A percentile compares a stretch with the other conserved stretches of the same genome.
Evolutionary conservation across 2,797 vertebrate species (phyloP).

Genomic region (Lepilemur septentrionalis): DNA sequence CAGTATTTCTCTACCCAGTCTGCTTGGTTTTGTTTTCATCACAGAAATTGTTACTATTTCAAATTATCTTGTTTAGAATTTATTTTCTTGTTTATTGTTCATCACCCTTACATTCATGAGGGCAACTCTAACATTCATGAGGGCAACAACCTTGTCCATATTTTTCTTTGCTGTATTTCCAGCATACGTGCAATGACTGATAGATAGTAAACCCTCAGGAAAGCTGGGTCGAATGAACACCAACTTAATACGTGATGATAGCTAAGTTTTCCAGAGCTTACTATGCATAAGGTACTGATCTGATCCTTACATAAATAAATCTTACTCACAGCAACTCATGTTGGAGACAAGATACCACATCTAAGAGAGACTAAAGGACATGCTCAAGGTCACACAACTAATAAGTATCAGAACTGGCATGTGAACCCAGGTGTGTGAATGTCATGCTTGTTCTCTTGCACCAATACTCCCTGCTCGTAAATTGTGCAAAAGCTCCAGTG

Average conservation of each 20-base stretch:
- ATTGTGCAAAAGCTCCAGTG: background rate
- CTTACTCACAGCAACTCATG: background rate
- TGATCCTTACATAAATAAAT: background rate
- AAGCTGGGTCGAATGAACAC: background rate
- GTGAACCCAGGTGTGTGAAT: background rate
- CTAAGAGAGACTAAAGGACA: background rate
- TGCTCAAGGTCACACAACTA: background rate
- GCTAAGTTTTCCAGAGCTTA: background rate
- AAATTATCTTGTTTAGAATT: background rate
- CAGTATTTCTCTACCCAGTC: background rate
- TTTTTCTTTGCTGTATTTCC: background rate
- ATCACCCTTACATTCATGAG: background rate
- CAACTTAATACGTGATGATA: background rate
- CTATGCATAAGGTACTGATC: background rate
- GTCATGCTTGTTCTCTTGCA: background rate
- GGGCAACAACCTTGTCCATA: background rate
- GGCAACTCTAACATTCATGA: background rate
- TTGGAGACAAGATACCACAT: background rate
- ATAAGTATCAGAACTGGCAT: background rate
- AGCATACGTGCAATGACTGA: background rate
- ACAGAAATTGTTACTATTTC: background rate
- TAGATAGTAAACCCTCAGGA: background rate
- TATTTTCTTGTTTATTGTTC: background rate
- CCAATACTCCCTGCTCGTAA: background rate
- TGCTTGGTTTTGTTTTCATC: conserved; percentile 5